Conservation (phyloP, 2,888 invertebrate genomes). For the Adela reaumurella region DNA sequence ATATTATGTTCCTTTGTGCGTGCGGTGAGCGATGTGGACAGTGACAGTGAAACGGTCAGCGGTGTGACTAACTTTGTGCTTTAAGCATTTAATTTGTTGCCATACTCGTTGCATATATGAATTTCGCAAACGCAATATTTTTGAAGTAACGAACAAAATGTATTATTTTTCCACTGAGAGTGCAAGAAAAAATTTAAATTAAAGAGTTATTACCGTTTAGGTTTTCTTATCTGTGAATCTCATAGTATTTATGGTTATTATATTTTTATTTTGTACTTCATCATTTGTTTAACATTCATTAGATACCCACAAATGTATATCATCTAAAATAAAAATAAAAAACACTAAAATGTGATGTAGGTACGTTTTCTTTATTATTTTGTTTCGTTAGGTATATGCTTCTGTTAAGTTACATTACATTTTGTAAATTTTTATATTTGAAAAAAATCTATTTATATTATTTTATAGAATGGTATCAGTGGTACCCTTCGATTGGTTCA, state of each 20-base stretch:
- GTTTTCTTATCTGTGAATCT: constrained; percentile 57
- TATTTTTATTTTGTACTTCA: constrained; percentile 44
- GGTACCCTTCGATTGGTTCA: background rate
- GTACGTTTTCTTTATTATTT: too few species aligned
- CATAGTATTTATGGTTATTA: constrained; percentile 56
- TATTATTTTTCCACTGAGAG: constrained; percentile 1
- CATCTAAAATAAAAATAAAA: background rate
- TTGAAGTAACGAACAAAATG: background rate
- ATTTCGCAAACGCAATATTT: background rate
- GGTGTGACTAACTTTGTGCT: constrained; percentile 27
- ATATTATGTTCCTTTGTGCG: background rate
- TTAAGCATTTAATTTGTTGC: constrained; percentile 59
- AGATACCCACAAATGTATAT: background rate
- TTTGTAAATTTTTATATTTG: background rate
- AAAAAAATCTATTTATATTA: background rate
- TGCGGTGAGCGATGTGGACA: background rate
- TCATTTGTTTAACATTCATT: constrained; percentile 41
- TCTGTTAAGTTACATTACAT: background rate
- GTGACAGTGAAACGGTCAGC: background rate
- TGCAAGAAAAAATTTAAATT: background rate
- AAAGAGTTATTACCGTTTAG: constrained; percentile 48
- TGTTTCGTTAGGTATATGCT: background rate
- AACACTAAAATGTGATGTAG: background rate
- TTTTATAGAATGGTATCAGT: constrained; percentile 1
- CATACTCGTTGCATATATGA: constrained; percentile 30